Conservation (phyloP, 2,888 invertebrate species). For the Gryllus longicercus region DNA sequence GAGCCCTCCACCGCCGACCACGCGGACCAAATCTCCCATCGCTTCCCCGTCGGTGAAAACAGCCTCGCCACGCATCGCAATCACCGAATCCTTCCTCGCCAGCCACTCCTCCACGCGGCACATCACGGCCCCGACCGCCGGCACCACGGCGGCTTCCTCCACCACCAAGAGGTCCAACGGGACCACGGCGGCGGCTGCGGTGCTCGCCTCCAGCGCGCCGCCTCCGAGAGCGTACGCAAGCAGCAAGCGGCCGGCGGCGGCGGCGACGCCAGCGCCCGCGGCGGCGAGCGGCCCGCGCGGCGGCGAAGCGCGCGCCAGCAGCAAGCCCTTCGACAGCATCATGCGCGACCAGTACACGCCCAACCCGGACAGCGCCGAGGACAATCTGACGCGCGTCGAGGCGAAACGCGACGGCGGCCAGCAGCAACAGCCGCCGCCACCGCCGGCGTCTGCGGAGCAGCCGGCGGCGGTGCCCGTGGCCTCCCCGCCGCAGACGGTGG, state of each 20-base stretch:
- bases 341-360: not conserved
- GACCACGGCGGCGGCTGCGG: not conserved
- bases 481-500: not conserved
- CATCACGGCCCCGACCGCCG: not conserved
- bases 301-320: not conserved
- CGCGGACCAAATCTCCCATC: not conserved
- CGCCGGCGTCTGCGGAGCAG: not conserved
- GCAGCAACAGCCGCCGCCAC: too few species aligned
- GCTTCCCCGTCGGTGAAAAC: not conserved
- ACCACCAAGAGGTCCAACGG: not conserved
- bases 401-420: not conserved
- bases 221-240: not conserved
- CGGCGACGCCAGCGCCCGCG: not conserved
- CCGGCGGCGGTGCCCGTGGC: not conserved
- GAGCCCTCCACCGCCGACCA: not conserved
- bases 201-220: not conserved
- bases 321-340: not conserved
- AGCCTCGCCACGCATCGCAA: not conserved
- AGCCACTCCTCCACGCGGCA: not conserved
- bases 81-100: not conserved
- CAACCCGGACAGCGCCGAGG: not conserved
- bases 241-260: not conserved
- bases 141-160: not conserved
- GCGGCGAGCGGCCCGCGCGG: not conserved
- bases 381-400: not conserved